These are phyloP conservation scores for Nesoenas mayeri DNA, from an alignment of 2,113 vertebrate genomes.

Conservation along the genomic window DNA sequence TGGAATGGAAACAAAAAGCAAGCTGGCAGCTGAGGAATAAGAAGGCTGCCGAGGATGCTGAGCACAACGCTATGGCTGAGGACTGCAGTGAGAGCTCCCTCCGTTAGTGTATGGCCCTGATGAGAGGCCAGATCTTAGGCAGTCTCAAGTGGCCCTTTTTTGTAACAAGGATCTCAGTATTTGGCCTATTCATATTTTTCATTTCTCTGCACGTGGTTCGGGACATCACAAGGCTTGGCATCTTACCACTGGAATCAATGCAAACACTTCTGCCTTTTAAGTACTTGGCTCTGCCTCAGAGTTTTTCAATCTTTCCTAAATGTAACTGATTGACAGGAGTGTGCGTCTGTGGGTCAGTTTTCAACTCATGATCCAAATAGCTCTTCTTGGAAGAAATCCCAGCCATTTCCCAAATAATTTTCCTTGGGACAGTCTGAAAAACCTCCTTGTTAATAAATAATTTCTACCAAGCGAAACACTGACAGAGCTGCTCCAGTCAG, in stretches of 20 bases:
- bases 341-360: not conserved
- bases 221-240: not conserved
- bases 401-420: not conserved
- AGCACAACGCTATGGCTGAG: not conserved
- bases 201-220: conserved; percentile 6
- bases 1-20: conserved; percentile 9
- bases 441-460: conserved; percentile 42
- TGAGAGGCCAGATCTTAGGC: not conserved
- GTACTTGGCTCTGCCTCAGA: not conserved
- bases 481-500: not conserved
- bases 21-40: not conserved
- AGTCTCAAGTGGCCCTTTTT: not conserved
- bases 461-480: conserved; percentile 44
- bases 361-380: not conserved
- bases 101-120: not conserved
- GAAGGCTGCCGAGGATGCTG: not conserved
- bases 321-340: not conserved
- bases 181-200: conserved; percentile 4
- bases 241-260: not conserved
- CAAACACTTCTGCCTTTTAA: not conserved
- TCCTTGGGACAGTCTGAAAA: conserved; percentile 9
- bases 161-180: conserved; percentile 2
- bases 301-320: conserved; percentile 24
- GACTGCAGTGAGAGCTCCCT: not conserved
- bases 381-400: conserved; percentile 1